A percentile compares a stretch with the other conserved stretches of the same genome.
These are phyloP conservation scores for Incurvaria masculella DNA, from an alignment of 2,888 invertebrate species.

Conservation along the genomic window DNA sequence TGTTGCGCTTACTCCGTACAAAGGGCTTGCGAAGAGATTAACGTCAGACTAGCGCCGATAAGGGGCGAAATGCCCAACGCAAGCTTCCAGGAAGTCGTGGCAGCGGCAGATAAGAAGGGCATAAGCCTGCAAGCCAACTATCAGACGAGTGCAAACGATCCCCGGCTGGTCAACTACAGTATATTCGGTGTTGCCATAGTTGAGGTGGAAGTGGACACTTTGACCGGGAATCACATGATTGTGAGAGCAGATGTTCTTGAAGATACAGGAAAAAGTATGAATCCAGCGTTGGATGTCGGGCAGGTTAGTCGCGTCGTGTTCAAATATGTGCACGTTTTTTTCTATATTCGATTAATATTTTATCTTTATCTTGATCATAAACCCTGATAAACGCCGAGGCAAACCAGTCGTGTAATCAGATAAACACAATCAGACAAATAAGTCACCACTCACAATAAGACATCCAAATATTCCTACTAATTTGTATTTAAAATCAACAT, in stretches of 20 bases:
- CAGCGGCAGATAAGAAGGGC: conserved; percentile 44
- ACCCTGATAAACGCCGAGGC: too few relatives aligned
- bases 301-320: conserved; percentile 36
- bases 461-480: too few relatives aligned
- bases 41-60: conserved; percentile 55
- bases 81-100: conserved; percentile 58
- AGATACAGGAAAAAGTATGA: conserved; percentile 65
- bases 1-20: conserved; percentile 53
- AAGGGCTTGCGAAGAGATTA: conserved; percentile 57
- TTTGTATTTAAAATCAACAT: too few relatives aligned
- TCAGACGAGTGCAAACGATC: conserved; percentile 54
- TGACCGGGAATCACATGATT: conserved; percentile 65
- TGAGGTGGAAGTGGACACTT: conserved; percentile 66
- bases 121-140: conserved; percentile 61
- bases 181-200: conserved; percentile 59
- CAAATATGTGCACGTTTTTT: too few relatives aligned
- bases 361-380: too few relatives aligned
- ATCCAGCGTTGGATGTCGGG: conserved; percentile 65
- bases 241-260: conserved; percentile 62
- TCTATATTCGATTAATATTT: too few relatives aligned
- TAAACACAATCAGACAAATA: too few relatives aligned
- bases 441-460: too few relatives aligned
- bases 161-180: conserved; percentile 47
- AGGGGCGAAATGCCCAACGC: conserved; percentile 36
- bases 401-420: too few relatives aligned